Base-by-base conservation (phyloP, 1,140 invertebrate genomes). In the Maconellicoccus hirsutus region DNA sequence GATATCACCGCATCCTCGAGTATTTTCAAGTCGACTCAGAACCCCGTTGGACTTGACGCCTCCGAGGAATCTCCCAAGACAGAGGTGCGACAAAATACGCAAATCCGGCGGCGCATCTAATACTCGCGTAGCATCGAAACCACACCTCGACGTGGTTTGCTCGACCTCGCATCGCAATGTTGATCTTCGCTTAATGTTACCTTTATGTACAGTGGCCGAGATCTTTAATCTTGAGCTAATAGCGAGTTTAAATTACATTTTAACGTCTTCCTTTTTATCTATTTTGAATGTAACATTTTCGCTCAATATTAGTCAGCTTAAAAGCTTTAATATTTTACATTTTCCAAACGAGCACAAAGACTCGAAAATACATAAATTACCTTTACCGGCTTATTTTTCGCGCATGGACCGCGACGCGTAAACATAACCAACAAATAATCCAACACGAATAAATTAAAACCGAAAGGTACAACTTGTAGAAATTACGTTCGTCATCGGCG, bases 241-340 rank as follows among this genome's bases (percentile, higher is more conserved):
- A 52, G 42, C 42, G 42, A 52, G 42, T 52, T 52, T 52, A 52
- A 52, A 52, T 52, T 52, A 52, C 42, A 52, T 52, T 52, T 52
- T 52, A 52, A 52, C 42, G 42, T 52, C 42, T 52, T 52, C 42
- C 42, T 52, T 52, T 52, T 52, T 52, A 52, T 52, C 42, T 52
- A 52, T 52, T 52, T 52, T 52, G 42, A 52, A 52, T 52, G n/a
- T 52, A 52, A 52, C 42, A 52, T 52, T 52, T 52, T 52, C n/a
- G 42, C 42, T 52, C n/a, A 52, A 52, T 52, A 52, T 52, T 52
- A 52, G 42, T 52, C 42, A 52, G 42, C 42, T 52, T 52, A 52
- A 52, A 52, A 52, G 42, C 42, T 52, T 52, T 52, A 52, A 52
- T 52, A 52, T 52, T 52, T 52, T 52, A 52, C 42, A 33, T 52